Evolutionary conservation across 2,888 invertebrate genomes (phyloP).

Genomic region (Chelonus formosanus): DNA sequence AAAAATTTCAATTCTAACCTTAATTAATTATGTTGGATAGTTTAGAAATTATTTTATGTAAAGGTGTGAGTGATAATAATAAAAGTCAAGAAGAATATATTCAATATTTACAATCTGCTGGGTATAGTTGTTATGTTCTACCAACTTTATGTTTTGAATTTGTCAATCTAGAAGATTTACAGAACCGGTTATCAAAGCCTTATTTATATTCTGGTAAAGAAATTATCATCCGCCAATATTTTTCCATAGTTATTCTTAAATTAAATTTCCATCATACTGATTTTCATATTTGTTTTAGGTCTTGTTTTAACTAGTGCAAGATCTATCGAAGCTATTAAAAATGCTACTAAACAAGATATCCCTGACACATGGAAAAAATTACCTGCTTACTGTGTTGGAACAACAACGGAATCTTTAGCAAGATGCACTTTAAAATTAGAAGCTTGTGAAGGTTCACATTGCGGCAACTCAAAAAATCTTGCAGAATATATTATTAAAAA

Average conservation of each 20-base stretch:
- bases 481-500: conserved; percentile 48
- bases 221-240: conserved; percentile 2
- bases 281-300: conserved; percentile 46
- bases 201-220: conserved; percentile 53
- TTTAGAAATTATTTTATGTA: conserved; percentile 53
- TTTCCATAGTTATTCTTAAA: conserved; percentile 5
- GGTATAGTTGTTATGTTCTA: conserved; percentile 52
- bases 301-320: conserved; percentile 60
- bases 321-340: conserved; percentile 53
- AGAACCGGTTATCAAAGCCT: conserved; percentile 43
- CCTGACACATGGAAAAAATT: conserved; percentile 49
- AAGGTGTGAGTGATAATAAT: conserved; percentile 49
- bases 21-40: conserved; percentile 5
- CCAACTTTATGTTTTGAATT: conserved; percentile 55
- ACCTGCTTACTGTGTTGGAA: conserved; percentile 57
- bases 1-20: too few relatives aligned
- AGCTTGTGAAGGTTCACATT: conserved; percentile 50
- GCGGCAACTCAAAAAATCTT: conserved; percentile 58
- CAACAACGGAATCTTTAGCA: conserved; percentile 53
- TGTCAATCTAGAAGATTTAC: conserved; percentile 49
- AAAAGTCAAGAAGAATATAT: conserved; percentile 51
- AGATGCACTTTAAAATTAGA: conserved; percentile 46
- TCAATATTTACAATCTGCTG: conserved; percentile 48
- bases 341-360: conserved; percentile 41
- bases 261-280: conserved; percentile 6